A percentile compares a stretch with the other conserved stretches of the same genome.
These are phyloP conservation scores for Phalacrocorax brasilianus DNA, from an alignment of 2,113 vertebrate genomes.

Conservation along the genomic window DNA sequence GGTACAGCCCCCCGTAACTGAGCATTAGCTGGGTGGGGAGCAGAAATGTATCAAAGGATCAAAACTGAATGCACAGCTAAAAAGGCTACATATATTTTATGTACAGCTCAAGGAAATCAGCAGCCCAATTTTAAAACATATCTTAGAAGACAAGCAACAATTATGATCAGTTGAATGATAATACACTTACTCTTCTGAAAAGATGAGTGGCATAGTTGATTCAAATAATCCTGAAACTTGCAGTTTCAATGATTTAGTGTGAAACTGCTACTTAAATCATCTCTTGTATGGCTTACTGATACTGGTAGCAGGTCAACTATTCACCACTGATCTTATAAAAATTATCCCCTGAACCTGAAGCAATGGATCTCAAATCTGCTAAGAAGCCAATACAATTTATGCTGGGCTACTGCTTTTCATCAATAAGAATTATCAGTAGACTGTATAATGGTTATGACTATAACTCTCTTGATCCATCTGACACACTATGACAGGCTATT, in stretches of 20 bases:
- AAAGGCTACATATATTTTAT: background rate
- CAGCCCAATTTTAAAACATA: background rate
- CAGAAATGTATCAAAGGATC: background rate
- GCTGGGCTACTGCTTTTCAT: background rate
- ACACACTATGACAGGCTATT: fast-evolving
- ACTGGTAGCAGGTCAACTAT: background rate
- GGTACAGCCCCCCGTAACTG: fast-evolving
- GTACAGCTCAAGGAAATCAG: background rate
- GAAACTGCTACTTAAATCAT: background rate
- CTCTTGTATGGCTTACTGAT: background rate
- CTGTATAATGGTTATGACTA: background rate
- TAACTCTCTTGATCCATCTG: background rate
- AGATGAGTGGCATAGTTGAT: background rate
- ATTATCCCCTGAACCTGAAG: background rate
- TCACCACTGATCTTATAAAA: background rate
- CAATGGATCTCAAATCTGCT: background rate
- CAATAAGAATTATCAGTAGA: background rate
- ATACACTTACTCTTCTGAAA: background rate
- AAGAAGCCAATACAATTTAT: background rate
- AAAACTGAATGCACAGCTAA: background rate
- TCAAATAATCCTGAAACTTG: background rate
- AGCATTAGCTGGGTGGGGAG: background rate
- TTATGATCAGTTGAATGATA: background rate
- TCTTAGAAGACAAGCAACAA: background rate
- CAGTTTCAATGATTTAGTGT: background rate